Conservation (phyloP, 2,797 vertebrate species). For the Momotus momota region DNA sequence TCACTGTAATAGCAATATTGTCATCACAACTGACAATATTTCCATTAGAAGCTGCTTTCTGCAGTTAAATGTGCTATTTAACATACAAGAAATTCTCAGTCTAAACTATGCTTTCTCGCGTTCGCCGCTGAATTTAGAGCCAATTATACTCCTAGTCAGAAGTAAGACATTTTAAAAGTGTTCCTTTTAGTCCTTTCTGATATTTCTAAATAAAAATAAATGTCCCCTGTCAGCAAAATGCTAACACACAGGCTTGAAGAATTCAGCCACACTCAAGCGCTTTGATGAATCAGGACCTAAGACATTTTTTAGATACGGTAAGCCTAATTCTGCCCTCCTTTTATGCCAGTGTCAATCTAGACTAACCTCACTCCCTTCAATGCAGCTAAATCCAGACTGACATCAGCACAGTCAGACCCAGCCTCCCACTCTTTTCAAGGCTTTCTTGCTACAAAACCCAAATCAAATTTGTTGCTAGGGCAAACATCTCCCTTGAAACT, state of each 20-base stretch:
- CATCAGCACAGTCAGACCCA: neutral
- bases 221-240: constrained; percentile 2
- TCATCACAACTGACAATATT: neutral
- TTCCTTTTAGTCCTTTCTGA: neutral
- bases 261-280: neutral
- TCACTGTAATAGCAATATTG: neutral
- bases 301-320: constrained; percentile 19
- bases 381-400: constrained; percentile 21
- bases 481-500: neutral
- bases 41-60: neutral
- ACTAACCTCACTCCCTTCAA: constrained; percentile 42
- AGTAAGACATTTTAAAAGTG: neutral
- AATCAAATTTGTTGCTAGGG: neutral
- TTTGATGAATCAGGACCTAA: constrained; percentile 53
- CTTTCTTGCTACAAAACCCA: neutral
- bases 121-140: neutral
- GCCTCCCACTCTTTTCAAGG: neutral
- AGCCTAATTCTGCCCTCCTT: constrained; percentile 57
- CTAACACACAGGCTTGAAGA: constrained; percentile 31
- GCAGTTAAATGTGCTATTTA: neutral
- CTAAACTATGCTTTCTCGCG: neutral
- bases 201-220: constrained; percentile 58
- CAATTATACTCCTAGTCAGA: neutral
- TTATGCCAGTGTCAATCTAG: neutral
- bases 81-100: neutral